Evolutionary conservation across 2,113 vertebrate genomes (phyloP).

Genomic region (Indicator maculatus): DNA sequence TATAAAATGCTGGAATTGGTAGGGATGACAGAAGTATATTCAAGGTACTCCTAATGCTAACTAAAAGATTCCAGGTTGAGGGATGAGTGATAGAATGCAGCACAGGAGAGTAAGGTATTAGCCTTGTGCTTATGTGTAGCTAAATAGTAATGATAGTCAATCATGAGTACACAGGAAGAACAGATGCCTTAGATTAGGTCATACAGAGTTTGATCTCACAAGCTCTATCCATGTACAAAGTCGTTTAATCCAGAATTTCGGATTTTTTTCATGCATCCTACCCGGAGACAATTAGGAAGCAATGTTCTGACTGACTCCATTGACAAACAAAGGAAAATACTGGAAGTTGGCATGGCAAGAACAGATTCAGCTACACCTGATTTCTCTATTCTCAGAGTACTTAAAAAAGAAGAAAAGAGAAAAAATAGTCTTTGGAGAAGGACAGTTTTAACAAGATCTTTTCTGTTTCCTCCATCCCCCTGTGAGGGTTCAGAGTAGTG

Average conservation of each 20-base stretch:
- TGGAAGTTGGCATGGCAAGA: neutral
- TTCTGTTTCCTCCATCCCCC: slow-evolving; percentile 60
- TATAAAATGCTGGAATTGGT: neutral
- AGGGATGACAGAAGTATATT: neutral
- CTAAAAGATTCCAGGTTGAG: neutral
- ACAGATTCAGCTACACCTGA: neutral
- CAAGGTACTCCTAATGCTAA: neutral
- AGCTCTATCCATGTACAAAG: neutral
- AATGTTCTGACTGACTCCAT: neutral
- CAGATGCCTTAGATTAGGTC: neutral
- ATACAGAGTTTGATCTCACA: neutral
- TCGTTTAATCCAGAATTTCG: neutral
- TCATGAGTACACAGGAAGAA: neutral
- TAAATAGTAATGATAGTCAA: neutral
- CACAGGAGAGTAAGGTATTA: neutral
- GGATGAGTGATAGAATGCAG: neutral
- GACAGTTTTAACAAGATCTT: slow-evolving; percentile 64
- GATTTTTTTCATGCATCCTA: neutral
- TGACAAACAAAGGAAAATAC: neutral
- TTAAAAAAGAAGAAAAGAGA: neutral
- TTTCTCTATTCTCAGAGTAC: neutral
- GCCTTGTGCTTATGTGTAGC: neutral
- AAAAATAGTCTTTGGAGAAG: slow-evolving; percentile 50
- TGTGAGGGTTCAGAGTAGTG: slow-evolving; percentile 60
- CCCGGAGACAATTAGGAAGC: neutral